Evolutionary conservation across 2,888 invertebrate genomes (phyloP), one percentile per base, ranked within the genome.

Genomic region (Orthosia cruda): DNA sequence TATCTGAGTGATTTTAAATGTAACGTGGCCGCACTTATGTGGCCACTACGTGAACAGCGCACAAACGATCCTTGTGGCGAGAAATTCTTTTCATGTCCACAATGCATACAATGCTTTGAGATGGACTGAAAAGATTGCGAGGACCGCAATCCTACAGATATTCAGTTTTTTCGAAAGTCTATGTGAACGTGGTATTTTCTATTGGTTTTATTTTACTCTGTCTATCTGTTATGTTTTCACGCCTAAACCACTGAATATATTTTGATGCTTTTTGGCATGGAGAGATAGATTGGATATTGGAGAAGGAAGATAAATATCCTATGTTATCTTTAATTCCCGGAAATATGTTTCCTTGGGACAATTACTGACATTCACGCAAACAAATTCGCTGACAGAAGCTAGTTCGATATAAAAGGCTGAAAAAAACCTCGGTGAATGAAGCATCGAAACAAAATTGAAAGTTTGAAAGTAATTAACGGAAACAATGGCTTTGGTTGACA

Each of bases 1-100:
- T 75, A 68, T 81, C 84, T 82, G 88, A 93, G 93, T 92, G 91
- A 88, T 88, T 92, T 91, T 84, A 86, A 92, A 87, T 91, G 91
- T 92, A 90, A 76, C 79, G 71, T 74, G 58, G 69, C 73, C 84
- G 74, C 83, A 87, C 85, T 87, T 86, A 81, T 69, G 32, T 58
- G 76, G 57, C 47, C 18, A 40, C 84, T 86, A 91, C 93, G 93
- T 92, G 93, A 87, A 83, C 52, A 65, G 74, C 87, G 85, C 78
- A 88, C 86, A 83, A 89, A 89, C 54, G 77, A 80, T 76, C 66
- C 47, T 73, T 49, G 65, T 23, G 57, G 58, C 20, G 71, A 74
- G 73, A 83, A 74, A 71, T 73, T 81, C 76, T 74, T 84, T 84
- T 88, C 61, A 77, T 65, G 58, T 55, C 40, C 71, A 75, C 77